These are phyloP conservation scores for Pandemis heparana DNA, from an alignment of 2,888 invertebrate species.

Conservation along the genomic window DNA sequence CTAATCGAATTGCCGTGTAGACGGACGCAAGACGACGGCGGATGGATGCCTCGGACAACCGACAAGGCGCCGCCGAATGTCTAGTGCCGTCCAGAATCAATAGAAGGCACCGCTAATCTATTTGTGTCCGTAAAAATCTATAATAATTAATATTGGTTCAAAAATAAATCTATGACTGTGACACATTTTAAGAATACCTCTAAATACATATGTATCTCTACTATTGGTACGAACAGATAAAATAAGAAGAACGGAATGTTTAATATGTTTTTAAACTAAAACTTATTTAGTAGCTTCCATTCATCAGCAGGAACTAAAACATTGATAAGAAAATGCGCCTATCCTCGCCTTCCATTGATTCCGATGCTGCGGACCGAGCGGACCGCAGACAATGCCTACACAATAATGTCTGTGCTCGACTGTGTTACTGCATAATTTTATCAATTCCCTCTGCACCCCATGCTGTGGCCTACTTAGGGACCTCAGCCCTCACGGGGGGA, in stretches of 20 bases:
- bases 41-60: conserved; percentile 34
- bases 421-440: conserved; percentile 41
- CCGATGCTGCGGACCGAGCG: not conserved
- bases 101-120: not conserved
- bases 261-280: too few species aligned
- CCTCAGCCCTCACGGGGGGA: conserved; percentile 46
- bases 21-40: conserved; percentile 38
- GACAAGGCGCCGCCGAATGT: conserved; percentile 15
- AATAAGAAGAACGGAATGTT: too few species aligned
- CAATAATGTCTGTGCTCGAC: conserved; percentile 39
- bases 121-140: not conserved
- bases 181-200: not conserved
- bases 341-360: not conserved
- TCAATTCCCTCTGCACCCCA: conserved; percentile 49
- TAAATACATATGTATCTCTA: too few species aligned
- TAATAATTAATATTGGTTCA: not conserved
- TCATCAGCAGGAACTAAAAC: too few species aligned
- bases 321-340: not conserved
- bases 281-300: too few species aligned
- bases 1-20: conserved; percentile 49
- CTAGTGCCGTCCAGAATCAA: not conserved
- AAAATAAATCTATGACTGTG: too few species aligned
- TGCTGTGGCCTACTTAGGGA: conserved; percentile 54
- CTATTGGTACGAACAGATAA: too few species aligned
- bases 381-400: conserved; percentile 31